These are phyloP conservation scores for Dyspetes luteomarginatus DNA, from an alignment of 2,888 invertebrate species.

Conservation along the genomic window DNA sequence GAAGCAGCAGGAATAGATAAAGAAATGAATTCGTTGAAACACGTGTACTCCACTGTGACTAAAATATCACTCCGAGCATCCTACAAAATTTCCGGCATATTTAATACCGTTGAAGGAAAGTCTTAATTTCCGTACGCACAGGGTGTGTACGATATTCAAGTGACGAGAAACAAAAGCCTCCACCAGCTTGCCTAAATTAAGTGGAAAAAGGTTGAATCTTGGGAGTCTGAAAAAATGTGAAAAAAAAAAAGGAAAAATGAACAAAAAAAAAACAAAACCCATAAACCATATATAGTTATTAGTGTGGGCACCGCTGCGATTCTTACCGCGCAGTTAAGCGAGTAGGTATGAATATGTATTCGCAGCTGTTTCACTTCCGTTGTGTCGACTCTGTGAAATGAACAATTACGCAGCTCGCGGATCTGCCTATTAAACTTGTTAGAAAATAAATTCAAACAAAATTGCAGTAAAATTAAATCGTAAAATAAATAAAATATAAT, in stretches of 20 bases:
- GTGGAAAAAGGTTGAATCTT: conserved; percentile 55
- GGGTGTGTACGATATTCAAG: conserved; percentile 55
- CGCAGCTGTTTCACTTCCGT: conserved; percentile 67
- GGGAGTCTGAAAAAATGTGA: conserved; percentile 18
- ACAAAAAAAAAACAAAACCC: conserved; percentile 12
- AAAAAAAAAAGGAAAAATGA: conserved; percentile 46
- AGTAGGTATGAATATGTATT: conserved; percentile 73
- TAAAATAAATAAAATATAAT: not conserved
- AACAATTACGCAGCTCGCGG: conserved; percentile 43
- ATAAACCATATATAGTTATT: too few species aligned
- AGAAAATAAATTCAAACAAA: conserved; percentile 31
- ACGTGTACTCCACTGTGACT: too few species aligned
- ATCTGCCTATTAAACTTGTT: conserved; percentile 36
- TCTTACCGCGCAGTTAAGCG: not conserved
- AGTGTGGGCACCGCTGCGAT: too few species aligned
- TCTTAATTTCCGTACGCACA: conserved; percentile 52
- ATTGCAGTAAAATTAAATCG: conserved; percentile 2
- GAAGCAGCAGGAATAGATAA: too few species aligned
- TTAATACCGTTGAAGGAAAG: conserved; percentile 33
- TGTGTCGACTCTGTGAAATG: conserved; percentile 43
- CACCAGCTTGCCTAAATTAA: conserved; percentile 51
- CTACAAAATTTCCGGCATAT: not conserved
- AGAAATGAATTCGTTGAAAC: too few species aligned
- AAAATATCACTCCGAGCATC: too few species aligned
- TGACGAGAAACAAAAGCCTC: conserved; percentile 30